Base-by-base conservation (phyloP, 2,113 vertebrate genomes). In the Trichechus manatus region DNA sequence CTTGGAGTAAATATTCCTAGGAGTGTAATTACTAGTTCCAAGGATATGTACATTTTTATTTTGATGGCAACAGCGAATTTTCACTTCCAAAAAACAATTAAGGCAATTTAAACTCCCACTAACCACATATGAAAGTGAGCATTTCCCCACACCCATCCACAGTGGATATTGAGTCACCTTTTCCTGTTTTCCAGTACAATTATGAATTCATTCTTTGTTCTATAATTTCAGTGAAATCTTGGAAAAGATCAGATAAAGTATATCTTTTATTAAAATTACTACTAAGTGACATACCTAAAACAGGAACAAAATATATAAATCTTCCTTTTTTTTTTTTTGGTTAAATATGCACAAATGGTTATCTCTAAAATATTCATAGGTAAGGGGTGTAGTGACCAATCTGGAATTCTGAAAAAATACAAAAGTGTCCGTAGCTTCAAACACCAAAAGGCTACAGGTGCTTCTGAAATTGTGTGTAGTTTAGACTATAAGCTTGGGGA, bases 221-320 rank as follows among this genome's bases (percentile, higher is more conserved):
- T 66, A 20, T 78, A 36, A 88, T 90, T 74, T 81, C 61, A 81
- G 23, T 47, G 23, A 36, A 56, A 87, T 72, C 42, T 89, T 94
- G 20, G 36, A 59, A 82, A 80, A 81, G 36, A 93, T 2, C n/a
- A 82, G 7, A 25, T 44, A 6, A 42, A 78, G 25, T 75, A 53
- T 50, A 11, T 7, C 66, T 77, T 93, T 97, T 44, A 78, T 27
- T 63, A 42, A 87, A 59, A 27, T 14, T 63, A 79, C 1, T 15
- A n/a, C 14, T 79, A 92, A 83, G 3, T 72, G 11, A 83, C 92
- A 86, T 78, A 83, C 50, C 19, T 96, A 93, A 84, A 97, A 74
- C 31, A 88, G 36, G 27, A 87, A 94, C 53, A 56, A 56, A 56
- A 56, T 56, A 13, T 17, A 15, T 17, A 56, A 56, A 56, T 56